Evolutionary conservation across 37 sponge, comb jelly and placozoan genomes (phyloP).

Genomic region (Dysidea cf. avara): DNA sequence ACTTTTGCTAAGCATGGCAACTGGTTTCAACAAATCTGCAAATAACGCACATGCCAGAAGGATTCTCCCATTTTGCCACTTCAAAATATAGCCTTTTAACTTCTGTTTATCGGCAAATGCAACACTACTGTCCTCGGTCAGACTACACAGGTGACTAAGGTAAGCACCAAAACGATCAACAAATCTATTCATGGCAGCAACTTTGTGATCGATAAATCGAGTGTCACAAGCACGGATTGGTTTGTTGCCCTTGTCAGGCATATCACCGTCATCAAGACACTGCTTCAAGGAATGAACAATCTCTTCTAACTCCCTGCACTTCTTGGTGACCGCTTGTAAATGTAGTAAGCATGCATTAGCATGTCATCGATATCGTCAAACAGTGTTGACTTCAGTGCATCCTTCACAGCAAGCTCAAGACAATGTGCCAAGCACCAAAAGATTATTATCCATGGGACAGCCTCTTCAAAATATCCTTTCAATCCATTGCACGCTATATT

Average conservation of each 20-base stretch:
- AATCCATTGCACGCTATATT: slow-evolving; percentile 36
- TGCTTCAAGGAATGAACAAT: slow-evolving; percentile 9
- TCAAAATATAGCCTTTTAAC: slow-evolving; percentile 46
- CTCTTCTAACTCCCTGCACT: slow-evolving; percentile 33
- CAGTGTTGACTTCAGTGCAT: slow-evolving; percentile 42
- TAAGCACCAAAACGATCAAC: slow-evolving; percentile 29
- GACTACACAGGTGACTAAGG: slow-evolving; percentile 20
- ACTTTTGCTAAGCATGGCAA: too few species aligned
- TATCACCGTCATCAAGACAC: slow-evolving; percentile 18
- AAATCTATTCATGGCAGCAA: slow-evolving; percentile 28
- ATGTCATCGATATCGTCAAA: slow-evolving; percentile 37
- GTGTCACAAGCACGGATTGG: slow-evolving; percentile 49
- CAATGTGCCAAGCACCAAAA: slow-evolving; percentile 61
- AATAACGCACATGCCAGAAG: slow-evolving; percentile 45
- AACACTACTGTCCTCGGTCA: slow-evolving; percentile 20
- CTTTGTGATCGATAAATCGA: slow-evolving; percentile 62
- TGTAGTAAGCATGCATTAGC: slow-evolving; percentile 29
- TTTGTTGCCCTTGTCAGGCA: slow-evolving; percentile 19
- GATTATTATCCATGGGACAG: slow-evolving; percentile 32
- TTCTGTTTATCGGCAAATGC: too few species aligned
- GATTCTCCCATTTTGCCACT: slow-evolving; percentile 26
- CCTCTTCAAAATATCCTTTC: slow-evolving; percentile 26
- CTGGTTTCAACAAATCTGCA: too few species aligned
- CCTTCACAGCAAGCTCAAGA: slow-evolving; percentile 41
- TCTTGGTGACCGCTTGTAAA: slow-evolving; percentile 44